Evolutionary conservation across 2,113 vertebrate species (phyloP).

Genomic region (Centrocercus urophasianus): DNA sequence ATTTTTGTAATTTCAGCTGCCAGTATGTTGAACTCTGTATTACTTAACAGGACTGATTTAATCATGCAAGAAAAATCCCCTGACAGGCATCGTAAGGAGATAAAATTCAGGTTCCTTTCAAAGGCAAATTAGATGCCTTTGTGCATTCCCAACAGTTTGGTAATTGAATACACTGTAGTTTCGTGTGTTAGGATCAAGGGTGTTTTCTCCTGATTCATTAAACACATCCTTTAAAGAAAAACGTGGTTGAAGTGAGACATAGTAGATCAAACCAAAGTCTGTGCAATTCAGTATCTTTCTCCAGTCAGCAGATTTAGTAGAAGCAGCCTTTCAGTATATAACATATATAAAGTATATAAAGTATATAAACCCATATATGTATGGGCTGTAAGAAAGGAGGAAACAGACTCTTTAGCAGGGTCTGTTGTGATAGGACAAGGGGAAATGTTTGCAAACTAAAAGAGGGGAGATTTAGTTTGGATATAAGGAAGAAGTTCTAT

Average conservation of each 20-base stretch:
- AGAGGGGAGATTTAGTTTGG: no score
- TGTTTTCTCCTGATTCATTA: background rate
- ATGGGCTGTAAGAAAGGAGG: no score
- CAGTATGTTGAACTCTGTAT: background rate
- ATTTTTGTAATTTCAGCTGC: background rate
- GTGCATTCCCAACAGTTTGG: background rate
- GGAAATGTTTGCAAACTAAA: no score
- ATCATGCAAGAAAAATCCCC: background rate
- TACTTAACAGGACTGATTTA: constrained; percentile 19
- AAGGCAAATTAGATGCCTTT: background rate
- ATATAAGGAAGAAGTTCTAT: no score
- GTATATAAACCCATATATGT: no score
- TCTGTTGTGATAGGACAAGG: no score
- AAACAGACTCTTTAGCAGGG: no score
- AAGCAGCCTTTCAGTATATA: background rate
- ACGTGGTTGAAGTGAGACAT: background rate
- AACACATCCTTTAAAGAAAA: background rate
- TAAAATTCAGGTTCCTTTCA: constrained; percentile 18
- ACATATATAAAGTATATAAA: no score
- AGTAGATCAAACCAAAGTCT: background rate
- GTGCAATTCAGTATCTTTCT: background rate
- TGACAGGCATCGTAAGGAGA: background rate
- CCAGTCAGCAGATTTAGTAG: background rate
- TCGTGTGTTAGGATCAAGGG: background rate
- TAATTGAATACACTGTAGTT: background rate